Evolutionary conservation across 2,888 invertebrate species (phyloP), one percentile per base, ranked within the genome.

Genomic region (Allygus modestus): DNA sequence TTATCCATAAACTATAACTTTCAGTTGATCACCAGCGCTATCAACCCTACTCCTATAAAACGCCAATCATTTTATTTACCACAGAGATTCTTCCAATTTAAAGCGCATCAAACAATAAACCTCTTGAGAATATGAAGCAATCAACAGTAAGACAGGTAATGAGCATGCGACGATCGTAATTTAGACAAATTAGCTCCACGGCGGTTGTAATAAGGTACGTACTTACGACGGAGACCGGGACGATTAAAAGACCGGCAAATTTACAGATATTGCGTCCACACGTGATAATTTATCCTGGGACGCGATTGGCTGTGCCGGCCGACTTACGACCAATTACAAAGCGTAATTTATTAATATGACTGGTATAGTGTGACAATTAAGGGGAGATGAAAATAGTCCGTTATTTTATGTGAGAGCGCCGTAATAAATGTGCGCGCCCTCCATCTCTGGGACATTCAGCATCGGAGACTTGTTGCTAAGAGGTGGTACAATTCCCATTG

Each of bases 261-360:
- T 46, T 77, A 77, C 75, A 77, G 75, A 28, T n/a, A 73, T 43
- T 1, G 75, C 75, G n/a, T 77, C 31, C 37, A 4, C 79, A 58
- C 58, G 79, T 58, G 79, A 33, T 54, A 58, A 33, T 58, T 79
- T 51, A 77, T n/a, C 46, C 77, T 5, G 15, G 33, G 15, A 7
- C 20, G 54, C 31, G 26, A 26, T 17, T 28, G 46, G 17, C 46
- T 37, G 7, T 5, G 26, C 33, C 15, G 37, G 4, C 71, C 4
- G 17, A 77, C 77, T 77, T 77, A 77, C 77, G 79, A 20, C 79
- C 79, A 79, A 79, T 79, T 79, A 79, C 20, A 31, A 12, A 20
- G 33, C 20, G 79, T 79, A 58, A 79, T 79, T 79, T 79, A 79
- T 79, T 79, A 79, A 79, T 79, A 79, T 31, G 58, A 58, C 33